These are phyloP conservation scores for Procambarus clarkii DNA, from an alignment of 1,140 invertebrate genomes.

Conservation along the genomic window DNA sequence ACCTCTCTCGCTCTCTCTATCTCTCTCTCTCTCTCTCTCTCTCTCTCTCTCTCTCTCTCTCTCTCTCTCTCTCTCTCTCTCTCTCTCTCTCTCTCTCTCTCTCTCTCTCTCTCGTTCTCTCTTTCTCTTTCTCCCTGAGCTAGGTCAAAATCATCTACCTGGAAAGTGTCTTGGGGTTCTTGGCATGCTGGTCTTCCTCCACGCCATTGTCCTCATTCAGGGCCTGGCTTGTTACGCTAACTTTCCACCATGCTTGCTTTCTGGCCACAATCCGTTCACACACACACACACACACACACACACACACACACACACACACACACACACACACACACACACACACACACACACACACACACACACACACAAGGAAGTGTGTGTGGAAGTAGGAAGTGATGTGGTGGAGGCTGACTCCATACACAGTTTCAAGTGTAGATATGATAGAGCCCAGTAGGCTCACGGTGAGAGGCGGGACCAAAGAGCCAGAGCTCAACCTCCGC, in stretches of 20 bases:
- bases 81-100: too few relatives aligned
- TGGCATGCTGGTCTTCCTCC: not conserved
- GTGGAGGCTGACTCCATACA: too few relatives aligned
- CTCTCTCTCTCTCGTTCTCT: too few relatives aligned
- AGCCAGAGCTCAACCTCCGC: too few relatives aligned
- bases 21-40: conserved; percentile 15
- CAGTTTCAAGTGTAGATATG: too few relatives aligned
- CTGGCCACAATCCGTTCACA: not conserved
- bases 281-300: not conserved
- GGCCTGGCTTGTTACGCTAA: not conserved
- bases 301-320: not conserved
- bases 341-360: conserved; percentile 8
- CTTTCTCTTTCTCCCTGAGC: too few relatives aligned
- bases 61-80: too few relatives aligned
- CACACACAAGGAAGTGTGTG: too few relatives aligned
- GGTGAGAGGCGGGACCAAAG: too few relatives aligned
- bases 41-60: not conserved
- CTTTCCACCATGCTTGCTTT: not conserved
- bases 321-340: not conserved
- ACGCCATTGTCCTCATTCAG: not conserved
- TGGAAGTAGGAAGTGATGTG: too few relatives aligned
- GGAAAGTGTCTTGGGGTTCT: not conserved
- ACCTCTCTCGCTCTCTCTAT: conserved; percentile 5
- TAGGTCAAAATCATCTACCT: not conserved
- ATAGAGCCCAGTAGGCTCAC: too few relatives aligned